Evolutionary conservation across 2,797 vertebrate species (phyloP).

Genomic region (Peromyscus aztecus): DNA sequence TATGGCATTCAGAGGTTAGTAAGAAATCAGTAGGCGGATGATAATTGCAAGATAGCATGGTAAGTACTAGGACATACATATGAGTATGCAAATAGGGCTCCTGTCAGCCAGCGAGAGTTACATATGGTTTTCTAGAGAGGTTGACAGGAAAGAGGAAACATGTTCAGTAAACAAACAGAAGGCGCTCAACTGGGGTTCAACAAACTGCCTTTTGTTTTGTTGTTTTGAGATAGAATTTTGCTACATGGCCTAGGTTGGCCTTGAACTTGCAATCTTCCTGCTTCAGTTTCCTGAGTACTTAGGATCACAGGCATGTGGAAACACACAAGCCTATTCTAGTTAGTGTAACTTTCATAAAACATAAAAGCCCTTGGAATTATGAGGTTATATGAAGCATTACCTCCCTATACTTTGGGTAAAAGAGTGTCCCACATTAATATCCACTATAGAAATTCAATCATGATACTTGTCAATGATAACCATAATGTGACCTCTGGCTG

Average conservation of each 20-base stretch:
- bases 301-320: background rate
- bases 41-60: background rate
- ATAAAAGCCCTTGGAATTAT: background rate
- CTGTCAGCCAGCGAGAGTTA: background rate
- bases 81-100: background rate
- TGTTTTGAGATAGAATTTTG: background rate
- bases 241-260: background rate
- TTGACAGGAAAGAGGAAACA: background rate
- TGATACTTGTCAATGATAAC: background rate
- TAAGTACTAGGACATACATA: background rate
- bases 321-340: background rate
- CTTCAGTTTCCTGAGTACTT: background rate
- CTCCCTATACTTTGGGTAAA: background rate
- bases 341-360: background rate
- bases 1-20: background rate
- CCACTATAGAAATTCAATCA: background rate
- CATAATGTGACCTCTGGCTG: background rate
- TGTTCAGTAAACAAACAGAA: background rate
- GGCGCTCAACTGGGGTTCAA: fast-evolving
- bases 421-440: background rate
- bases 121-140: background rate
- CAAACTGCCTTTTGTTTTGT: background rate
- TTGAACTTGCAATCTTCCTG: background rate
- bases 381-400: background rate
- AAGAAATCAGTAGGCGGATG: background rate